These are phyloP conservation scores for Theristicus caerulescens DNA, from an alignment of 2,113 vertebrate genomes.

Conservation along the genomic window DNA sequence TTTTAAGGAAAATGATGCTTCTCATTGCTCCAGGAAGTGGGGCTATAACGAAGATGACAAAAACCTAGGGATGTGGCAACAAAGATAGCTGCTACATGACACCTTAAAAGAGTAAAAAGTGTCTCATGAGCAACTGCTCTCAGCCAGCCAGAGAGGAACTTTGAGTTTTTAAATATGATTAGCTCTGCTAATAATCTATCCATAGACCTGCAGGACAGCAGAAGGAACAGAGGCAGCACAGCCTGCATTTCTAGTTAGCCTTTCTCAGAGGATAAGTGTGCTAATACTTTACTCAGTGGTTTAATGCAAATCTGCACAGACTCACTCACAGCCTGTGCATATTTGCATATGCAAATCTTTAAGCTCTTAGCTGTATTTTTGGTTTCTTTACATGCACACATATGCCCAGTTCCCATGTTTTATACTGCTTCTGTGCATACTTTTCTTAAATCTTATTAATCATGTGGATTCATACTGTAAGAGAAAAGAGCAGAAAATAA, in stretches of 20 bases:
- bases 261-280: not conserved
- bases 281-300: not conserved
- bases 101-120: not conserved
- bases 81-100: not conserved
- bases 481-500: not conserved
- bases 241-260: not conserved
- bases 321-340: not conserved
- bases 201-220: not conserved
- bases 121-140: not conserved
- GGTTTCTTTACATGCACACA: not conserved
- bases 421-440: not conserved
- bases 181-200: not conserved
- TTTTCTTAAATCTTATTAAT: not conserved
- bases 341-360: not conserved
- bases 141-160: not conserved
- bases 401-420: not conserved
- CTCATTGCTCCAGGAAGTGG: not conserved
- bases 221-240: not conserved
- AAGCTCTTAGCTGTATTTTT: not conserved
- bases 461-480: not conserved
- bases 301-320: not conserved
- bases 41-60: not conserved
- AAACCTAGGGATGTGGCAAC: not conserved
- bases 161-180: not conserved
- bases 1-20: not conserved